A percentile compares a stretch with the other conserved stretches of the same genome.
Conservation (phyloP, 2,888 invertebrate genomes). For the Salpingus planirostris region DNA sequence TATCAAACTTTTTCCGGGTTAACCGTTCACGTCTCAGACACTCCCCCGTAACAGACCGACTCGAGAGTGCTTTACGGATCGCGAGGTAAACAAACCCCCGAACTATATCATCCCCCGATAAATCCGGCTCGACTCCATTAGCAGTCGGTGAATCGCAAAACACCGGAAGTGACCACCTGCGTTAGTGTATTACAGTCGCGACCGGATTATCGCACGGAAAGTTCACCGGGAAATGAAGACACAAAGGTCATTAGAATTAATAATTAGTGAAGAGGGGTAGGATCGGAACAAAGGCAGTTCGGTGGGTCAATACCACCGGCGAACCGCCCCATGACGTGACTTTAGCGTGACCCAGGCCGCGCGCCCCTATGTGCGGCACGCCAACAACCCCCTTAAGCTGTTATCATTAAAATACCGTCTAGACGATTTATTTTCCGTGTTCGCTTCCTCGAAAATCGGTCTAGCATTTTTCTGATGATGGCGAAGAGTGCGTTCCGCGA, state of each 20-base stretch:
- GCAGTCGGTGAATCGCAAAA: too few species aligned
- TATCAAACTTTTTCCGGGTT: slow-evolving; percentile 3
- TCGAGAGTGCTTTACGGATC: not conserved
- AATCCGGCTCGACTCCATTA: slow-evolving; percentile 1
- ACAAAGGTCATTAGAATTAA: slow-evolving; percentile 16
- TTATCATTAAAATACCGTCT: slow-evolving; percentile 6
- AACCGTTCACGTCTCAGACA: not conserved
- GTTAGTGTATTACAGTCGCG: too few species aligned
- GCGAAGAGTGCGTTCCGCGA: too few species aligned
- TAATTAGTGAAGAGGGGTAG: slow-evolving; percentile 14
- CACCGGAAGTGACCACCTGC: too few species aligned
- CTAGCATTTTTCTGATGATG: too few species aligned
- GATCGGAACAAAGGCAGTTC: slow-evolving; percentile 12
- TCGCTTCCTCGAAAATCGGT: slow-evolving; percentile 1
- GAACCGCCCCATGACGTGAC: slow-evolving; percentile 14
- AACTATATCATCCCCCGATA: not conserved
- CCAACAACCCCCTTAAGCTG: slow-evolving; percentile 4
- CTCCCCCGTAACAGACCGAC: too few species aligned
- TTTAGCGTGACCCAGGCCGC: slow-evolving; percentile 16
- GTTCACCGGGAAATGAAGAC: slow-evolving; percentile 8
- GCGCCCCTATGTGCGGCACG: slow-evolving; percentile 9
- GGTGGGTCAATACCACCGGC: slow-evolving; percentile 18
- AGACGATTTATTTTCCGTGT: slow-evolving; percentile 8
- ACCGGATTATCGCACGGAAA: too few species aligned
- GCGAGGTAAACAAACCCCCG: not conserved